Conservation (phyloP, 2,888 invertebrate genomes). For the Leptopilina syphax region DNA sequence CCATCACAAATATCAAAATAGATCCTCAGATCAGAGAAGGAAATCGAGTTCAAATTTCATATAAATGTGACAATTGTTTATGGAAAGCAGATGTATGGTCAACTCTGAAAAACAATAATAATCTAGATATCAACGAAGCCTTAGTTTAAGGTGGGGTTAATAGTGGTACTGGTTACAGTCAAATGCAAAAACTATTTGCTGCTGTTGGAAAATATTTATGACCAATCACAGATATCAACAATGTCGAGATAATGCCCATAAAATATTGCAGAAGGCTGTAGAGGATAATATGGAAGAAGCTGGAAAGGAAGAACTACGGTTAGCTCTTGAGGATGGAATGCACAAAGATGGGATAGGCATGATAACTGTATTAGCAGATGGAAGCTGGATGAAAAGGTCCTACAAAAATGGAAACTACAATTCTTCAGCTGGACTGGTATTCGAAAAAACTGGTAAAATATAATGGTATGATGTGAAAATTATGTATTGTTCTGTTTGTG, state of each 20-base stretch:
- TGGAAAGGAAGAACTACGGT: background rate
- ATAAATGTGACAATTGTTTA: background rate
- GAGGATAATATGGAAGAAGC: slow-evolving; percentile 1
- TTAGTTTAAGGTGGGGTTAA: background rate
- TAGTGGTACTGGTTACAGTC: background rate
- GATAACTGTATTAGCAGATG: background rate
- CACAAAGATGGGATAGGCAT: background rate
- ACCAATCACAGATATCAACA: background rate
- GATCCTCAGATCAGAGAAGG: background rate
- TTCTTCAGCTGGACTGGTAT: too few species aligned
- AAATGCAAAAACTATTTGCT: background rate
- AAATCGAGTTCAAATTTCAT: too few species aligned
- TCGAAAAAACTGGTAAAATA: too few species aligned
- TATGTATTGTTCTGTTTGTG: too few species aligned
- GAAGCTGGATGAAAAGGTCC: too few species aligned
- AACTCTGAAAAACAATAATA: background rate
- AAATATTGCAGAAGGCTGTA: background rate
- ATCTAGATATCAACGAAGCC: background rate
- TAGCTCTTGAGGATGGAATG: background rate
- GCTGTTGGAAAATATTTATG: background rate
- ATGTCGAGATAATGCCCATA: background rate
- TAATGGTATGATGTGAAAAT: too few species aligned
- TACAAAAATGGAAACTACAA: too few species aligned
- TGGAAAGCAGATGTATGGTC: background rate
- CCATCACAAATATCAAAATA: background rate